A percentile compares a stretch with the other conserved stretches of the same genome.
These are phyloP conservation scores for Gnathonemus echidnorhynchus DNA, from an alignment of 2,113 vertebrate species.

Conservation along the genomic window DNA sequence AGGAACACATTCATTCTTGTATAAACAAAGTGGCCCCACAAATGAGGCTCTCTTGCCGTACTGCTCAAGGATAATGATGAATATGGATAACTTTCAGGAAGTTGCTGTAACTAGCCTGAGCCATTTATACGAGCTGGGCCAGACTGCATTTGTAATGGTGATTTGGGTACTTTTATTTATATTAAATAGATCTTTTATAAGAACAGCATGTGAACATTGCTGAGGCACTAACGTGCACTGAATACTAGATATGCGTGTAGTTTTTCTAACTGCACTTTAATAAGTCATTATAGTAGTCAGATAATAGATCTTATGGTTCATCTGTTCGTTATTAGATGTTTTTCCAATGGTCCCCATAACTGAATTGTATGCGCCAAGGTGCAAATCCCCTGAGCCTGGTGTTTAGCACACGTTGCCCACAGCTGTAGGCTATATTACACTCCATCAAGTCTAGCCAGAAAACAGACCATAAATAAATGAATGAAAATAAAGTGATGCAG, in stretches of 20 bases:
- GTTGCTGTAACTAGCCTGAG: not conserved
- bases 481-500: constrained; percentile 8
- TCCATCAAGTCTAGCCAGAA: not conserved
- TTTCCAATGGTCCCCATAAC: not conserved
- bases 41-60: not conserved
- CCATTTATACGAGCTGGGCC: not conserved
- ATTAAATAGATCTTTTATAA: not conserved
- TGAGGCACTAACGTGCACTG: not conserved
- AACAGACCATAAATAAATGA: constrained; percentile 4
- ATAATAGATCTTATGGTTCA: not conserved
- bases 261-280: not conserved
- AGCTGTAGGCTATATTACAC: not conserved
- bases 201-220: not conserved
- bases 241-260: not conserved
- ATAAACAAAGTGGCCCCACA: not conserved
- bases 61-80: not conserved
- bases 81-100: not conserved
- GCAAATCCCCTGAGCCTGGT: not conserved
- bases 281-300: not conserved
- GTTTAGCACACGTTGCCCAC: not conserved
- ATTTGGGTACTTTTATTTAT: not conserved
- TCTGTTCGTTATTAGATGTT: not conserved
- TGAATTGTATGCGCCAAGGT: not conserved
- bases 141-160: not conserved
- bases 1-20: constrained; percentile 2